Evolutionary conservation across 1,140 invertebrate genomes (phyloP).

Genomic region (Sinonovacula constricta): DNA sequence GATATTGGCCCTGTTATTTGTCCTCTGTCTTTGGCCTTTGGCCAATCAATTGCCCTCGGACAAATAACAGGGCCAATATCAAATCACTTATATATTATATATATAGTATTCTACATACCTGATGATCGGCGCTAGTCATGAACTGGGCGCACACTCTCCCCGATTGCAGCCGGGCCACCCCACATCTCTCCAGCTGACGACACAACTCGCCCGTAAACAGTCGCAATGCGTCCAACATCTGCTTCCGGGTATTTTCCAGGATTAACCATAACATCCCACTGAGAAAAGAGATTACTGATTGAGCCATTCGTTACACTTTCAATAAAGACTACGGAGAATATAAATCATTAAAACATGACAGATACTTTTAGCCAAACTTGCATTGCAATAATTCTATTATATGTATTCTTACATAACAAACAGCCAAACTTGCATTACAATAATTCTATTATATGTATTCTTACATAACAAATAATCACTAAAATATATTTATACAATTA

Average conservation of each 20-base stretch:
- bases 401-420: background rate
- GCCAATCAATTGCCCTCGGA: too few relatives aligned
- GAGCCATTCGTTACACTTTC: background rate
- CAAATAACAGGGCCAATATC: too few relatives aligned
- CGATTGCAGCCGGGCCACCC: background rate
- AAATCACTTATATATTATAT: too few relatives aligned
- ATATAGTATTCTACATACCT: too few relatives aligned
- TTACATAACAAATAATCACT: too few relatives aligned
- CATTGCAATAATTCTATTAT: background rate
- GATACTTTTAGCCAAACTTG: background rate
- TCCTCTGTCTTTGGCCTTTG: too few relatives aligned
- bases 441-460: background rate
- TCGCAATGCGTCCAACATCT: constrained; percentile 2
- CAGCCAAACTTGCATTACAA: background rate
- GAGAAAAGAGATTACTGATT: background rate
- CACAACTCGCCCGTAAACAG: background rate
- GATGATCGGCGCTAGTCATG: background rate
- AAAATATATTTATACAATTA: too few relatives aligned
- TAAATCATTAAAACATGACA: background rate
- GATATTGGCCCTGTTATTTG: too few relatives aligned
- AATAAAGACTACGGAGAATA: background rate
- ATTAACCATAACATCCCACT: constrained; percentile 40
- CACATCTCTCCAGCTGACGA: background rate
- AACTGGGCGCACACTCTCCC: constrained; percentile 7
- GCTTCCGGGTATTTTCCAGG: constrained; percentile 9